Evolutionary conservation across 2,113 vertebrate genomes (phyloP).

Genomic region (Capricornis sumatraensis): DNA sequence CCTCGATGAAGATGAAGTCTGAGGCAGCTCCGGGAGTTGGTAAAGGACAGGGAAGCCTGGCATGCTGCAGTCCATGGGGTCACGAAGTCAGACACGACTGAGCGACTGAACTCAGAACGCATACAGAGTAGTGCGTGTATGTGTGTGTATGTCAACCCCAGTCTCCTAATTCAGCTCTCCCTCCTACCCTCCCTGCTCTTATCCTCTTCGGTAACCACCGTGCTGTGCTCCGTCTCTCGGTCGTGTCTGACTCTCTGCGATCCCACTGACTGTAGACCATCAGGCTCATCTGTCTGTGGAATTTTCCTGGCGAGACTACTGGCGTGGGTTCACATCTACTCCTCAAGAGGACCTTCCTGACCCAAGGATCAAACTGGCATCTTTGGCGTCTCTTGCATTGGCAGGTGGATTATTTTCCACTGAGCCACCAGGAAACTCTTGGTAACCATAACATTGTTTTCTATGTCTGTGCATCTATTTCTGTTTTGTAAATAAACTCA

Average conservation of each 20-base stretch:
- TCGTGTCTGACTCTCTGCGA: fast-evolving
- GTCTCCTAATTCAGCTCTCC: not conserved
- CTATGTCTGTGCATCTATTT: not conserved
- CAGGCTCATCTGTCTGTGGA: not conserved
- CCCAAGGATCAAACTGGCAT: not conserved
- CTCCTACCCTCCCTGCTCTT: not conserved
- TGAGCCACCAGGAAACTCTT: not conserved
- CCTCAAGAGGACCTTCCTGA: not conserved
- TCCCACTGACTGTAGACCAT: not conserved
- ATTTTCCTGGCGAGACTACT: not conserved
- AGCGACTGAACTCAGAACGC: not conserved
- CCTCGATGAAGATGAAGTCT: not conserved
- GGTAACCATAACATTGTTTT: not conserved
- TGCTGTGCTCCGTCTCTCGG: not conserved
- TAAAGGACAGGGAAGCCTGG: not conserved
- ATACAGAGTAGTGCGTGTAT: fast-evolving
- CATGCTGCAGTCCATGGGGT: not conserved
- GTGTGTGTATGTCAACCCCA: not conserved
- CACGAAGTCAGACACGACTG: not conserved
- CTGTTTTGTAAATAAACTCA: not conserved
- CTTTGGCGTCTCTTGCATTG: fast-evolving
- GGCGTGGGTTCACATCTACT: not conserved
- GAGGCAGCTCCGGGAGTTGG: not conserved
- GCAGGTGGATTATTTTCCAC: not conserved
- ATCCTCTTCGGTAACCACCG: not conserved